These are phyloP conservation scores for Syngnathus acus DNA, from an alignment of 2,797 vertebrate species.

Conservation along the genomic window DNA sequence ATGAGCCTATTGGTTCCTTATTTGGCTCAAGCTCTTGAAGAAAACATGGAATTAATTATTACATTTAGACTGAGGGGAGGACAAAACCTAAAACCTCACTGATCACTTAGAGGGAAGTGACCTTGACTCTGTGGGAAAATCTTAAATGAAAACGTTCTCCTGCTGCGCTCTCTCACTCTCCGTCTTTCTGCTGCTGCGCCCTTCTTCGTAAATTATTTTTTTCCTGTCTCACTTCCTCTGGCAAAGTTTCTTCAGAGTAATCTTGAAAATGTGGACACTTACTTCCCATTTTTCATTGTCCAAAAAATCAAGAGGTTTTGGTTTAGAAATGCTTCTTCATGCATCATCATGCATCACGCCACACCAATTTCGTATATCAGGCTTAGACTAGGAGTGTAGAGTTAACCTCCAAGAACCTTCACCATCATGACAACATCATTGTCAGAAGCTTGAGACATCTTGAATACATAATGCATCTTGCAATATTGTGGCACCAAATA, in stretches of 20 bases:
- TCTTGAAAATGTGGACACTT: conserved; percentile 29
- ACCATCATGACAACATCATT: background rate
- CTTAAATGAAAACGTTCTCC: conserved; percentile 41
- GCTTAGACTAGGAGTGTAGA: background rate
- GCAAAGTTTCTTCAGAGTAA: conserved; percentile 26
- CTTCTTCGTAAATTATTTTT: conserved; percentile 31
- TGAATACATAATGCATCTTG: no score
- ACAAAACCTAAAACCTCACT: conserved; percentile 24
- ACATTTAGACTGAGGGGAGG: conserved; percentile 22
- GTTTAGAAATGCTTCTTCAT: conserved; percentile 20
- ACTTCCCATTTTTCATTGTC: conserved; percentile 26
- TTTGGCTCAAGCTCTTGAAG: background rate
- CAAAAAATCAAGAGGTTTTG: conserved; percentile 9
- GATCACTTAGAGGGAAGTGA: conserved; percentile 40
- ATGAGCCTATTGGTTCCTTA: background rate
- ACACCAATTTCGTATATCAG: background rate
- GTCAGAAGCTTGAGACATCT: background rate
- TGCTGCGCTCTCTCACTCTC: background rate
- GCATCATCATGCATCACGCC: background rate
- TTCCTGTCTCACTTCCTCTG: conserved; percentile 50
- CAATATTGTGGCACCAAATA: no score
- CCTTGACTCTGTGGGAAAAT: conserved; percentile 60
- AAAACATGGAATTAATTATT: conserved; percentile 21
- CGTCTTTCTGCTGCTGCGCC: background rate
- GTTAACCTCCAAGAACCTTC: background rate